Base-by-base conservation (phyloP, 1,140 invertebrate genomes). In the Archivesica marissinica region DNA sequence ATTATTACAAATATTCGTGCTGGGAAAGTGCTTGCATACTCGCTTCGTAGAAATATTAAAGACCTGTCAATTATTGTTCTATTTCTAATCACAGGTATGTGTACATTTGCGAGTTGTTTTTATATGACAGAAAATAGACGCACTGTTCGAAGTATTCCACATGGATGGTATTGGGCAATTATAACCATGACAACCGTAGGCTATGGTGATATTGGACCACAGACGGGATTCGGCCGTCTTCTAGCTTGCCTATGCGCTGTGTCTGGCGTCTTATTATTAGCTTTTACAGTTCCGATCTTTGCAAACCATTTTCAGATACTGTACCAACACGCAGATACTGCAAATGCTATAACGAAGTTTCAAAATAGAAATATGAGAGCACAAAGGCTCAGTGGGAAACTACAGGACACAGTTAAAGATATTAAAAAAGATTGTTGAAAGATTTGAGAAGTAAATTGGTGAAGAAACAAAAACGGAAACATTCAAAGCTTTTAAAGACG, bases 131-230 rank as follows among this genome's bases (percentile, higher is more conserved):
- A 83, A 30, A 35, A 70, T 50, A 52, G 59, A 4, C n/a, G 38
- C 11, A 47, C 17, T 33, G 25, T 59, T 25, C 33, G 28, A 76
- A 81, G 56, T 56, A 85, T 85, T 28, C 83, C 83, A 15, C 25
- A 64, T 4, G 74, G 72, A 9, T 85, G 74, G 75, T 85, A 78
- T 52, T 85, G 83, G 98, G 98, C 98, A 25, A 95, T 99, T 92
- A 98, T 99, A 86, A 99, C 98, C 54, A 99, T 99, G 98, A 99
- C 98, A 85, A 99, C 98, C 0, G 98, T 99, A 39, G 98, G 98
- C 28, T 99, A 99, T 93, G 98, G 98, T 44, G 91, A 93, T 79
- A 88, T 92, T 35, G 54, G 75, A 6, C 86, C 87, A 47, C 75
- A 76, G n/a, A 81, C 86, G n/a, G 38, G 17, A 25, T 75, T 74